Evolutionary conservation across 2,888 invertebrate genomes (phyloP), one percentile per base, ranked within the genome.

Genomic region (Tribolium freemani): DNA sequence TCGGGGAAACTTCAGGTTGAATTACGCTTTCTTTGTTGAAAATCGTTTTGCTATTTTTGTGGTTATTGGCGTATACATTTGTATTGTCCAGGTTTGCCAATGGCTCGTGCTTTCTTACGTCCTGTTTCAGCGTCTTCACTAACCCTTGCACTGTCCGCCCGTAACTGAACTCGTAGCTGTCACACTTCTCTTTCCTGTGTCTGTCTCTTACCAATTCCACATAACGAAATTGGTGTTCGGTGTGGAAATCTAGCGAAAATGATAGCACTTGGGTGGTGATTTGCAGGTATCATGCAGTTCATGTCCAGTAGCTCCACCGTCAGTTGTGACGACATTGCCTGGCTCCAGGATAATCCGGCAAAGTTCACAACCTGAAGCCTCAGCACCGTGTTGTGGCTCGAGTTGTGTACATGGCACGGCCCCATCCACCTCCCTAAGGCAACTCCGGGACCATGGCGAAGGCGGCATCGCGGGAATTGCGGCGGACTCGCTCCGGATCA

Each of bases 381-480:
- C 90, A 66, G 87, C 88, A 79, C 88, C 84, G 84, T 89, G 89
- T 81, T 92, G 91, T 85, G 87, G 87, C 78, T 89, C 90, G 84
- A 90, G 90, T 83, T 92, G 92, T 84, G 90, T 90, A 81, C 88
- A 90, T 79, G 91, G 91, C 80, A 90, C 92, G 71, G 91, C 92
- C 80, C 93, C 94, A 76, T 95, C 95, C 88, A 94, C 95, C 84
- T 96, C 96, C 46, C 88, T 96, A 83, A 93, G 96, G 83, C 96
- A 96, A 86, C 89, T 96, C 69, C 90, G 94, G 78, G 88, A 88
- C 80, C 86, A 86, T 78, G 84, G 84, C 60, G 94, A 94, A 88
- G 92, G 93, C 53, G 96, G 95, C 77, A 95, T 98, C 76, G 97
- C 97, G 56, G 96, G 96, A 84, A 98, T 98, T 83, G 98, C 97